phyloP scores from a whole-genome alignment of 2,113 vertebrate genomes.

The Rana temporaria region DNA sequence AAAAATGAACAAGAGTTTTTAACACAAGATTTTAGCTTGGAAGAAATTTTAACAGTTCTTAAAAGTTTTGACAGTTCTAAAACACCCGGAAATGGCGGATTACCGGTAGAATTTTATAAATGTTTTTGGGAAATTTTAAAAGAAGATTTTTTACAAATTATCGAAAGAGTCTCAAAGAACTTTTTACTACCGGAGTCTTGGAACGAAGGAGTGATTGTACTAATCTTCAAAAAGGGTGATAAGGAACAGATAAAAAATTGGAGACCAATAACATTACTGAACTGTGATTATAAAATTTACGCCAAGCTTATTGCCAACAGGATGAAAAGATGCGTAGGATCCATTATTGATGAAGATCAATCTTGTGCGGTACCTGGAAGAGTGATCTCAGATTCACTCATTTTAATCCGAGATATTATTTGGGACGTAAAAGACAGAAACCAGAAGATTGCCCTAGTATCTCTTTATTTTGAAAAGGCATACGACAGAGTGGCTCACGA shows the following conservation, averaged over 20 bases:
- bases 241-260: not conserved
- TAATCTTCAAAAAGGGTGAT: not conserved
- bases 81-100: not conserved
- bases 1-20: not conserved
- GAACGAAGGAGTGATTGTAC: not conserved
- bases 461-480: not conserved
- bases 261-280: not conserved
- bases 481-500: not conserved
- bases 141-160: not conserved
- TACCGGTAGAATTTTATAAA: slow-evolving; percentile 3
- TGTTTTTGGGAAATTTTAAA: not conserved
- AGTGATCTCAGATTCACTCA: not conserved
- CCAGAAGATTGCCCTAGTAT: not conserved
- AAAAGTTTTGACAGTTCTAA: not conserved
- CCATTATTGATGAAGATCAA: not conserved
- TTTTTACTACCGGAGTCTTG: not conserved
- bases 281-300: slow-evolving; percentile 6
- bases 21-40: no score
- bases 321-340: not conserved
- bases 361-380: not conserved
- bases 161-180: not conserved
- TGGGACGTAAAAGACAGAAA: not conserved
- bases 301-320: not conserved
- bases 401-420: not conserved
- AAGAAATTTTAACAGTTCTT: not conserved